phyloP scores from a whole-genome alignment of 2,113 vertebrate genomes.

The Phaethornis superciliosus region DNA sequence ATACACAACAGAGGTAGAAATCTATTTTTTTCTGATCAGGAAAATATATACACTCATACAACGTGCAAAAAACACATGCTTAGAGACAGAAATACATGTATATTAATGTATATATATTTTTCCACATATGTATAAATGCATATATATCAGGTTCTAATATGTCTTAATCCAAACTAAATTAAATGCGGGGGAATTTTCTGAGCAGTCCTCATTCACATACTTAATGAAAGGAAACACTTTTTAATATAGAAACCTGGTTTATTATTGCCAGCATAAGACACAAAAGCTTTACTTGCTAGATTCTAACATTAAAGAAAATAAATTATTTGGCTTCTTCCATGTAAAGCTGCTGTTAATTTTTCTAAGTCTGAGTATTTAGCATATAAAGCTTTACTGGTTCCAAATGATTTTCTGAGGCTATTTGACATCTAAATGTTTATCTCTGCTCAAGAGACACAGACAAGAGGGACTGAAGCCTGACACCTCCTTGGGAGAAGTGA shows the following conservation, averaged over 20 bases:
- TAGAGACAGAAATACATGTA: neutral
- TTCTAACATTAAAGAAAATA: neutral
- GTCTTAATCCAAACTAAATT: neutral
- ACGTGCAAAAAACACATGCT: neutral
- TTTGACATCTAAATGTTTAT: neutral
- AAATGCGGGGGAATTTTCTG: neutral
- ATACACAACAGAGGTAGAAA: neutral
- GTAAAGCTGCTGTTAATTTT: neutral
- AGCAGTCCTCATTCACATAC: neutral
- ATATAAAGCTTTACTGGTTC: neutral
- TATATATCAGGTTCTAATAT: neutral
- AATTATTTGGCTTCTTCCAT: neutral
- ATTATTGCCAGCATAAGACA: neutral
- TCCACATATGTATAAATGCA: neutral
- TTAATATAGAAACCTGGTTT: neutral
- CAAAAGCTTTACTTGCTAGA: neutral
- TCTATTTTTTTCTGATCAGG: neutral
- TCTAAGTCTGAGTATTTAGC: neutral
- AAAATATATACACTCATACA: neutral
- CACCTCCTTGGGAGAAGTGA: neutral
- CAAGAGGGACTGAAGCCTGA: neutral
- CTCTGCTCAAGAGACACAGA: neutral
- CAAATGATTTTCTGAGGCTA: neutral
- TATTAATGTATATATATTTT: neutral
- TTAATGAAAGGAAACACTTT: neutral